A percentile compares a stretch with the other conserved stretches of the same genome.
Conservation (phyloP, 2,797 vertebrate genomes). For the Gouania willdenowi region DNA sequence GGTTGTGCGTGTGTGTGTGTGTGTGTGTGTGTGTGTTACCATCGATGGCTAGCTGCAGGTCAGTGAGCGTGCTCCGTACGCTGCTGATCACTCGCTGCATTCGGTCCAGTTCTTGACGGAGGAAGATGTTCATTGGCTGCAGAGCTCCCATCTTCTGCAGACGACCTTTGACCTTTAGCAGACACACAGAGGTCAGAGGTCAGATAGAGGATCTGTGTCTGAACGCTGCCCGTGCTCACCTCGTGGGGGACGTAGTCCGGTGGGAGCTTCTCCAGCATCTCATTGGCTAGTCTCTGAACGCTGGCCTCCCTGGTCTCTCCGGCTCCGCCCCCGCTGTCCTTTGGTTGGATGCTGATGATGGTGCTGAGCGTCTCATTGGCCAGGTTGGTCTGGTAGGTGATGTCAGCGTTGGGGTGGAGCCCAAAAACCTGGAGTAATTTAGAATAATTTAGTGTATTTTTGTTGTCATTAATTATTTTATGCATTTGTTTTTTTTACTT, state of each 20-base stretch:
- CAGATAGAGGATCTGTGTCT: no score
- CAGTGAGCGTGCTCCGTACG: constrained; percentile 76
- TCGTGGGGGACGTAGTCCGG: constrained; percentile 78
- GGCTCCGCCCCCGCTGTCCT: constrained; percentile 72
- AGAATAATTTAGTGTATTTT: no score
- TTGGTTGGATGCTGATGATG: constrained; percentile 83
- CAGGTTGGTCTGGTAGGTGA: constrained; percentile 84
- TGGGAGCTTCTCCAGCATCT: constrained; percentile 86
- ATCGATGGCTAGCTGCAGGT: constrained; percentile 82
- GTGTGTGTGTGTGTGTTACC: constrained; percentile 46
- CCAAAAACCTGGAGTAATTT: constrained; percentile 77
- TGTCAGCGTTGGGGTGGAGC: constrained; percentile 83
- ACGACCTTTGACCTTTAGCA: constrained; percentile 71
- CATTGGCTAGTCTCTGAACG: constrained; percentile 74
- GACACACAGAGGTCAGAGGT: no score
- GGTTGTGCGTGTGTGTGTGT: neutral
- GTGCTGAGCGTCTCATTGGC: constrained; percentile 80
- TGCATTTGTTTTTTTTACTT: no score
- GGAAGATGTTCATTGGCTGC: constrained; percentile 84
- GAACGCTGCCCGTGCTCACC: constrained; percentile 35
- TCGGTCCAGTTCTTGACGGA: constrained; percentile 81
- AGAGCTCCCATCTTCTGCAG: constrained; percentile 81
- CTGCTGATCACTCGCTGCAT: constrained; percentile 79
- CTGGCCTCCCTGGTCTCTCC: constrained; percentile 79
- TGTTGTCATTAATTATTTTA: no score